Evolutionary conservation across 1,140 invertebrate genomes (phyloP), one percentile per base, ranked within the genome.

Genomic region (Bacillus rossius): DNA sequence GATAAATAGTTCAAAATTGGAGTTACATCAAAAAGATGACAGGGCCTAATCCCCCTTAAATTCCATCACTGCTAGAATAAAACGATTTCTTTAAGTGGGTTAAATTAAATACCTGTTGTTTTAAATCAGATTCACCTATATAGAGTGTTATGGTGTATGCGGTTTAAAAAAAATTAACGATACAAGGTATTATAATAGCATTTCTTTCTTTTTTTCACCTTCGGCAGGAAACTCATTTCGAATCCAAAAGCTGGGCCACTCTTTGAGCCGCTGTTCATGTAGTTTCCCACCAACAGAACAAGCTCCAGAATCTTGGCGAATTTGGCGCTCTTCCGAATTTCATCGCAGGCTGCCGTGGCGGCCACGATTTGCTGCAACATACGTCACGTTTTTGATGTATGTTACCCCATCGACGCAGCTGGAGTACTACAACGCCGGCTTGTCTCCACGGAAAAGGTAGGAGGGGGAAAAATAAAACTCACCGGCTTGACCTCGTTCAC

Each of bases 211-310:
- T n/a, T 4, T 34, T 34, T 67, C 74, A 95, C 88, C 80, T 98
- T 98, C 0, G 94, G 89, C 1, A 99, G 78, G 72, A 93, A 98
- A 70, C 86, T 95, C 56, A 99, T 96, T 74, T 99, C 95, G 75
- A 98, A 99, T 4, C 93, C 96, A 67, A 93, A 88, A 2, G 94
- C 92, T 65, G 92, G 88, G 8, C 87, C 94, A 71, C 97, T 97
- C 64, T 87, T 88, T 1, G 93, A 94, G 0, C 94, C 94, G 2
- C 91, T 85, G 72, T 97, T 97, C 86, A 98, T 92, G 64, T 91
- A 94, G 77, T 98, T 98, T 14, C 95, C 95, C 20, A 97, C 76
- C 10, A 97, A 72, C 0, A 99, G 78, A 57, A 99, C 85, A 1
- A 98, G 73, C 72, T 97, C 91, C 4, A 99, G 73, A n/a, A 99